A percentile compares a stretch with the other conserved stretches of the same genome.
Conservation (phyloP, 1,140 invertebrate genomes). For the Hypothenemus hampei region DNA sequence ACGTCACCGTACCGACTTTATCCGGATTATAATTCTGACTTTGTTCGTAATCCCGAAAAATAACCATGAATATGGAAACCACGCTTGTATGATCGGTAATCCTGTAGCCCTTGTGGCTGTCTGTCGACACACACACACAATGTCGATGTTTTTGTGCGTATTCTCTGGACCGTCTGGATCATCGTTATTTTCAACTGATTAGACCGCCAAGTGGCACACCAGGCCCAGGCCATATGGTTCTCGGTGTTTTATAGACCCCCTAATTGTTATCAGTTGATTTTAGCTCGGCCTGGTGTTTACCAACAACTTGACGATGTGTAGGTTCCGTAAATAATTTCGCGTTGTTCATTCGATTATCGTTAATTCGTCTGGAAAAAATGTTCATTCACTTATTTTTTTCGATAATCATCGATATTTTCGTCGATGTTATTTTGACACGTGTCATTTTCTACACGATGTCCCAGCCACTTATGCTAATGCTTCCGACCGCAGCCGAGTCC, state of each 20-base stretch:
- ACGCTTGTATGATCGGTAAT: too few species aligned
- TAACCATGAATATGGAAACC: constrained; percentile 22
- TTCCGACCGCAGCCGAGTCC: constrained; percentile 36
- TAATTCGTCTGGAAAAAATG: constrained; percentile 1
- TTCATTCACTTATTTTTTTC: neutral
- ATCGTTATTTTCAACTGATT: constrained; percentile 6
- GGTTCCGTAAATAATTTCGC: neutral
- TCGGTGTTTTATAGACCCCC: constrained; percentile 6
- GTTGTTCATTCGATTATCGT: constrained; percentile 1
- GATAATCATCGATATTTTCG: constrained; percentile 8
- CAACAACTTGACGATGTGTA: neutral
- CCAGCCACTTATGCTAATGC: constrained; percentile 34
- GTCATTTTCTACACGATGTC: constrained; percentile 19
- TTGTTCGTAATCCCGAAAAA: constrained; percentile 12
- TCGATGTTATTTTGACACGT: constrained; percentile 19
- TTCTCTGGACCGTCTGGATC: neutral
- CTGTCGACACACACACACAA: too few species aligned
- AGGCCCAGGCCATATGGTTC: constrained; percentile 1
- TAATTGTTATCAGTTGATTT: constrained; percentile 11
- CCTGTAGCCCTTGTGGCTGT: too few species aligned
- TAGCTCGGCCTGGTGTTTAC: constrained; percentile 1
- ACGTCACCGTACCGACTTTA: constrained; percentile 9
- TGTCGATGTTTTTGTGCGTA: too few species aligned
- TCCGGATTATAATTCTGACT: constrained; percentile 20
- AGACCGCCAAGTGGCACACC: constrained; percentile 1